Conservation (phyloP, 2,888 invertebrate genomes). For the Mesoligia furuncula region DNA sequence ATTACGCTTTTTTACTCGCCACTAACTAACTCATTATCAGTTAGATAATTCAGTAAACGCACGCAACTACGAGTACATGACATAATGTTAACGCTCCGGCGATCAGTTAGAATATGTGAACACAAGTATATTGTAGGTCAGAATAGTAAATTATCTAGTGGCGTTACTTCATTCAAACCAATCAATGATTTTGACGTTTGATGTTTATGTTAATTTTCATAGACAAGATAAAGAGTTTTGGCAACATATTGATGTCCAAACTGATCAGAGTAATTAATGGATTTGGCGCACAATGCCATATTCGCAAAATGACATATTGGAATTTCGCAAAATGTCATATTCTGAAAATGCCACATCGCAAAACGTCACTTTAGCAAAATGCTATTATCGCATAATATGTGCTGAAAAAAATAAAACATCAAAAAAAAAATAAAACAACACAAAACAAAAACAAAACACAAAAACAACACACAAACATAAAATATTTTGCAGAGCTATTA, state of each 20-base stretch:
- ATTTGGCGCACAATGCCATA: too few species aligned
- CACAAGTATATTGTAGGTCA: constrained; percentile 67
- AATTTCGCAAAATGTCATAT: too few species aligned
- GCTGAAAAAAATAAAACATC: neutral
- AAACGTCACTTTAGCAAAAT: too few species aligned
- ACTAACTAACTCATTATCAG: constrained; percentile 53
- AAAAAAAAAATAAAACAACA: too few species aligned
- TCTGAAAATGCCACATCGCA: too few species aligned
- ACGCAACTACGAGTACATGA: constrained; percentile 68
- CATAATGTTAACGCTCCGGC: constrained; percentile 64
- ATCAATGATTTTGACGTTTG: constrained; percentile 1
- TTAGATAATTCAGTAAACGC: constrained; percentile 60
- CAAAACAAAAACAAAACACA: too few species aligned
- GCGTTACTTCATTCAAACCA: constrained; percentile 16
- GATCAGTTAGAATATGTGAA: constrained; percentile 51
- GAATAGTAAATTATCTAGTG: constrained; percentile 44
- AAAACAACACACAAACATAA: too few species aligned
- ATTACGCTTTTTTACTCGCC: constrained; percentile 39
- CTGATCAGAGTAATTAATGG: neutral
- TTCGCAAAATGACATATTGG: too few species aligned
- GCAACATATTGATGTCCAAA: neutral
- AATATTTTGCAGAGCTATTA: neutral
- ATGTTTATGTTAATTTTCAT: neutral
- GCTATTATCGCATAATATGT: neutral
- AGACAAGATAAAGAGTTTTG: neutral